Evolutionary conservation across 2,113 vertebrate genomes (phyloP).

Genomic region (Sylvilagus bachmani): DNA sequence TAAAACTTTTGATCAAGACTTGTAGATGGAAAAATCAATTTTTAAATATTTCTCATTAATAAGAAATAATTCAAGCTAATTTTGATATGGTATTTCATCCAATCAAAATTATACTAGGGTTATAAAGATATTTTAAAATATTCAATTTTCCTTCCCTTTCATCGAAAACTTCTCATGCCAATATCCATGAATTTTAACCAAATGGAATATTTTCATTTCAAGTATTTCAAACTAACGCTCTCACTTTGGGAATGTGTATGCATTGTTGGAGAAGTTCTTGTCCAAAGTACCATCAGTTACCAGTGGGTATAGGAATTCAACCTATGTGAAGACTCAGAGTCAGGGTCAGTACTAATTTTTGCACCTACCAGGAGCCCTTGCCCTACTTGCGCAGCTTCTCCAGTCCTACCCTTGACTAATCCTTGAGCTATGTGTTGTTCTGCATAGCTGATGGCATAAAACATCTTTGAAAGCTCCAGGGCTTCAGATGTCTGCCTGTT

Average conservation of each 20-base stretch:
- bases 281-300: not conserved
- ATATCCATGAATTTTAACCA: not conserved
- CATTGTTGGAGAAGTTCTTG: not conserved
- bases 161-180: not conserved
- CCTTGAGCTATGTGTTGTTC: not conserved
- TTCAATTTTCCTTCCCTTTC: not conserved
- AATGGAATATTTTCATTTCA: not conserved
- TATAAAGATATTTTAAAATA: conserved; percentile 15
- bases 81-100: not conserved
- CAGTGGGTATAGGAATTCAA: not conserved
- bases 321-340: not conserved
- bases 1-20: not conserved
- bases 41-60: not conserved
- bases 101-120: not conserved
- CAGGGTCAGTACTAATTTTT: no score
- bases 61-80: not conserved
- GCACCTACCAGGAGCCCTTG: not conserved
- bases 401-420: not conserved
- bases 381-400: not conserved
- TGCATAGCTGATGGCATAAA: not conserved
- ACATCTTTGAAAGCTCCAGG: not conserved
- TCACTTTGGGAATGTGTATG: not conserved
- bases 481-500: not conserved
- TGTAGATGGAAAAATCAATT: not conserved
- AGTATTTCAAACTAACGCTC: not conserved